Percentiles rank a stretch among this genome's conserved stretches.
These are phyloP conservation scores for Pterocles burchelli DNA, from an alignment of 2,113 vertebrate species.

Conservation along the genomic window DNA sequence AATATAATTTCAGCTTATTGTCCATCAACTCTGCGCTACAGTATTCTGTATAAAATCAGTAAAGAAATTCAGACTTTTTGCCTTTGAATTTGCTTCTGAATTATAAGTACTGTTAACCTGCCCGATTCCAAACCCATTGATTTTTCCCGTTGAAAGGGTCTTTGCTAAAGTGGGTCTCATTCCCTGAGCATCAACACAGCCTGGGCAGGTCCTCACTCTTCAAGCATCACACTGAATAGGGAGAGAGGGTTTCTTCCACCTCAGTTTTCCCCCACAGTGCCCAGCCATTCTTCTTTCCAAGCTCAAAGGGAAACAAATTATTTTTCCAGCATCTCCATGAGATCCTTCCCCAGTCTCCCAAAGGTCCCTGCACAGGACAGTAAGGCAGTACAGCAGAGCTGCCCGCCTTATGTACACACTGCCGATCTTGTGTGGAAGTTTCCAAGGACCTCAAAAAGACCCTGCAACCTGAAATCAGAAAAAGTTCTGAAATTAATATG, in stretches of 20 bases:
- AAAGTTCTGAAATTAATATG: not conserved
- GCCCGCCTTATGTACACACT: fast-evolving
- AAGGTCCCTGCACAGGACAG: not conserved
- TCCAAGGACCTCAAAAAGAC: not conserved
- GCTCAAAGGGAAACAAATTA: not conserved
- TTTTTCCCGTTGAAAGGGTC: not conserved
- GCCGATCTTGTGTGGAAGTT: not conserved
- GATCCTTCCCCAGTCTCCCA: not conserved
- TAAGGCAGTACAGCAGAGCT: not conserved
- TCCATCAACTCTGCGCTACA: fast-evolving
- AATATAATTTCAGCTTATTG: not conserved
- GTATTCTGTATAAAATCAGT: not conserved
- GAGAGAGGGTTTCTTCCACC: not conserved
- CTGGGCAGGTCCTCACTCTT: not conserved
- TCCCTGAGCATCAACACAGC: not conserved
- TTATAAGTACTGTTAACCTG: not conserved
- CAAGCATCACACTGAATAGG: fast-evolving
- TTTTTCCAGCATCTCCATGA: not conserved
- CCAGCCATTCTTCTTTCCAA: not conserved
- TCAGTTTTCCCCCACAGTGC: not conserved
- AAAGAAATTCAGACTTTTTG: not conserved
- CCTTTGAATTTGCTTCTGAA: not conserved
- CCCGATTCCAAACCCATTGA: not conserved
- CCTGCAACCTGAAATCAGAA: not conserved
- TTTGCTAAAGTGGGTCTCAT: not conserved